Base-by-base conservation (phyloP, 2,113 vertebrate species). In the Nothobranchius kuhntae region DNA sequence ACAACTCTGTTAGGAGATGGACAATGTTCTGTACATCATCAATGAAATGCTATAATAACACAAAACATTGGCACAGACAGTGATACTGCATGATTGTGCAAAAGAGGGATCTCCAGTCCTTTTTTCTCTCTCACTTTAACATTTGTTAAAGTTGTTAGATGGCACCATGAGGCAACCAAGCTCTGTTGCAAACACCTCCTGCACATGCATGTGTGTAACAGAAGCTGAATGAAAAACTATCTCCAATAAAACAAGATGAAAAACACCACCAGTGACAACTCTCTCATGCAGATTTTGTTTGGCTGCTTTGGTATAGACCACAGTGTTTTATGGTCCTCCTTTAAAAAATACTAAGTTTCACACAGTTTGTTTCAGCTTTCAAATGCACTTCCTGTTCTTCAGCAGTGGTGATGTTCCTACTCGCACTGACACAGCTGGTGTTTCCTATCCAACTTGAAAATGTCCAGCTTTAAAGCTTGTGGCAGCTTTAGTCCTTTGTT, bases 261-360 rank as follows among this genome's bases (percentile, higher is more conserved):
- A 80, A 77, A 80, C 65, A 77, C 81, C 81, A 82, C 62, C 77
- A 81, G 60, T 30, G 81, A 86, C 77, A 81, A 75, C 65, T 68
- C 84, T 85, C 63, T 86, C 90, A 93, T 92, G 90, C 91, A 92
- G 66, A 75, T 85, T 84, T 81, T 64, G 74, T 75, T 68, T 72
- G 77, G 77, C 86, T 91, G 80, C 83, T 86, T 86, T 83, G 82
- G 87, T 77, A 65, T 85, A 80, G 83, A 87, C 82, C 86, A 78
- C 81, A 69, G 81, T 63, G 74, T 51, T 50, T 75, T 60, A 71
- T 82, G 77, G 78, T 83, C 81, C 78, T 84, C 61, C 71, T 77
- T 71, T 48, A 64, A 56, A 13, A 67, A 17, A 60, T 47, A 10
- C 58, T 65, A 51, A 65, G 67, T 64, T 61, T 68, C 47, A 12